These are phyloP conservation scores for Drosophila subsilvestris DNA, from an alignment of 2,888 invertebrate species.

Conservation along the genomic window DNA sequence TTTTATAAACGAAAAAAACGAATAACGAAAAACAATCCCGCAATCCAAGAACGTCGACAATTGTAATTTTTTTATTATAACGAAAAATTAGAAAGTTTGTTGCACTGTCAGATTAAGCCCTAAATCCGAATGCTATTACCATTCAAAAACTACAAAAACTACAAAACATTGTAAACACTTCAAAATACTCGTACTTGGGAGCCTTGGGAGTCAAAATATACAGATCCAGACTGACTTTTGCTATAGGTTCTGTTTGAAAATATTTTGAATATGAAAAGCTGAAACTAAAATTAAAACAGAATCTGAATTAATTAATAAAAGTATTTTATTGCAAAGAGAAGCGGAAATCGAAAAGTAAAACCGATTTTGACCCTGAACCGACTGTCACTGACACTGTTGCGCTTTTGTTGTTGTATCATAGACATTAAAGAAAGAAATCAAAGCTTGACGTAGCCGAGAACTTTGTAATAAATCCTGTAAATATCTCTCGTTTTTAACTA, in stretches of 20 bases:
- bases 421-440: slow-evolving; percentile 49
- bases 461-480: slow-evolving; percentile 65
- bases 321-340: slow-evolving; percentile 30
- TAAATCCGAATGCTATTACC: slow-evolving; percentile 30
- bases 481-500: slow-evolving; percentile 55
- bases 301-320: slow-evolving; percentile 55
- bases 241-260: slow-evolving; percentile 53
- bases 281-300: slow-evolving; percentile 28
- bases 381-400: slow-evolving; percentile 73
- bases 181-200: slow-evolving; percentile 24
- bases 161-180: slow-evolving; percentile 47
- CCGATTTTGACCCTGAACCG: slow-evolving; percentile 62
- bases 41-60: slow-evolving; percentile 70
- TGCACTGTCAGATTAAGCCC: slow-evolving; percentile 50
- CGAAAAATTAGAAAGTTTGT: slow-evolving; percentile 73
- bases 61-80: slow-evolving; percentile 73
- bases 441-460: slow-evolving; percentile 56
- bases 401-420: slow-evolving; percentile 78
- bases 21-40: slow-evolving; percentile 52
- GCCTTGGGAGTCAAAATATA: slow-evolving; percentile 39
- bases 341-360: slow-evolving; percentile 25
- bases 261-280: slow-evolving; percentile 49
- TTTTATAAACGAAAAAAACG: slow-evolving; percentile 47
- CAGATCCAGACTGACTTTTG: slow-evolving; percentile 49
- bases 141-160: slow-evolving; percentile 66